phyloP scores from a whole-genome alignment of 2,888 invertebrate species.

The Chorisops tibialis region DNA sequence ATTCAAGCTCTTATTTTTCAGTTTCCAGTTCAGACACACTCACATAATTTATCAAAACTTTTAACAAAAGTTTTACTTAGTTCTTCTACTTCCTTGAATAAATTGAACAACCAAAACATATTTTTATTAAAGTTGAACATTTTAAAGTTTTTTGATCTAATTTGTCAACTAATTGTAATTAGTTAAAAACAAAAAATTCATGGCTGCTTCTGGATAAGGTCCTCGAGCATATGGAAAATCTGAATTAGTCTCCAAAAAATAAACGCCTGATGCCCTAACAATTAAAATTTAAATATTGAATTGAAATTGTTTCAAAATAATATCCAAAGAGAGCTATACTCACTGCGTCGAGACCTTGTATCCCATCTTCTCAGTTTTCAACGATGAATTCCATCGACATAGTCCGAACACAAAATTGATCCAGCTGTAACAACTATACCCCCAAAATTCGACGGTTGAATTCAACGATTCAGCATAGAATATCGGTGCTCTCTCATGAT shows the following conservation, averaged over 20 bases:
- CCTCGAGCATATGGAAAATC: slow-evolving; percentile 53
- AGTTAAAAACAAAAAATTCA: too few relatives aligned
- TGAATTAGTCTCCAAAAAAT: slow-evolving; percentile 55
- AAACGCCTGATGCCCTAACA: slow-evolving; percentile 54
- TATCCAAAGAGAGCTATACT: slow-evolving; percentile 35
- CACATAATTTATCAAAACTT: too few relatives aligned
- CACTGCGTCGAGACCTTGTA: slow-evolving; percentile 55
- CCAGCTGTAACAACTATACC: slow-evolving; percentile 56
- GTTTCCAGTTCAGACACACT: too few relatives aligned
- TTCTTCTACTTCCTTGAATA: too few relatives aligned
- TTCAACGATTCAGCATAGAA: slow-evolving; percentile 59
- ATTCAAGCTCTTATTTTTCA: too few relatives aligned
- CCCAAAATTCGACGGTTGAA: slow-evolving; percentile 57
- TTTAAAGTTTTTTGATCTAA: too few relatives aligned
- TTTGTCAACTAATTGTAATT: too few relatives aligned
- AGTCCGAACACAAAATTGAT: slow-evolving; percentile 55
- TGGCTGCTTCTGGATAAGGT: slow-evolving; percentile 15
- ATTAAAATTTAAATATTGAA: slow-evolving; percentile 4
- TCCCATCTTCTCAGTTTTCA: slow-evolving; percentile 53
- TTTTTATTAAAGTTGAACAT: too few relatives aligned
- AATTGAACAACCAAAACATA: too few relatives aligned
- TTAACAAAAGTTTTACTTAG: too few relatives aligned
- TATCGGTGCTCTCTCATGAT: slow-evolving; percentile 58
- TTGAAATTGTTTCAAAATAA: neutral
- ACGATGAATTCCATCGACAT: slow-evolving; percentile 44